phyloP scores from a whole-genome alignment of 2,888 invertebrate species.

The Andrena hattorfiana region DNA sequence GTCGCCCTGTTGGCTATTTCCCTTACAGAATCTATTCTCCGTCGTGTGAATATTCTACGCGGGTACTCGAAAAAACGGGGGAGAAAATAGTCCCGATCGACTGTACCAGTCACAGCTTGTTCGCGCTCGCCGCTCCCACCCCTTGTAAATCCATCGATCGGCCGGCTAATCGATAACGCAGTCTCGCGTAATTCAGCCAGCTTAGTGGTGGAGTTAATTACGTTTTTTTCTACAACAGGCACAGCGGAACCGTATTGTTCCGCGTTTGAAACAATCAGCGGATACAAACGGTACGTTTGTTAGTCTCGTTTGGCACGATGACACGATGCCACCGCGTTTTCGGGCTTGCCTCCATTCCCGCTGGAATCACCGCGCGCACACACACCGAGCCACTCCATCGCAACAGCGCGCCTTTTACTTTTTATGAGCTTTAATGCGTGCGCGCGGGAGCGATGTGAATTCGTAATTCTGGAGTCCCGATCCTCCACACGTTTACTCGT shows the following conservation, averaged over 20 bases:
- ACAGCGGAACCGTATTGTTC: neutral
- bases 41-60: neutral
- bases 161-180: slow-evolving; percentile 48
- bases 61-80: neutral
- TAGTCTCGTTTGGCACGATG: slow-evolving; percentile 31
- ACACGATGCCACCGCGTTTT: slow-evolving; percentile 15
- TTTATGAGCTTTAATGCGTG: slow-evolving; percentile 6
- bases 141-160: slow-evolving; percentile 34
- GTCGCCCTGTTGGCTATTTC: slow-evolving; percentile 16
- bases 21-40: slow-evolving; percentile 25
- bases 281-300: slow-evolving; percentile 32
- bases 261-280: slow-evolving; percentile 42
- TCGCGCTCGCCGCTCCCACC: slow-evolving; percentile 3
- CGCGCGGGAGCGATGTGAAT: slow-evolving; percentile 8
- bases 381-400: neutral
- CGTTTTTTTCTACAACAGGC: slow-evolving; percentile 21
- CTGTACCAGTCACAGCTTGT: slow-evolving; percentile 12
- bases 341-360: slow-evolving; percentile 17
- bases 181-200: slow-evolving; percentile 21
- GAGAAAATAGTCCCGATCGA: neutral
- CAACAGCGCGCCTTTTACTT: slow-evolving; percentile 3
- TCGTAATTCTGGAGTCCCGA: slow-evolving; percentile 1
- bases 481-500: neutral
- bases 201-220: slow-evolving; percentile 38
- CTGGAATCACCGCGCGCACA: neutral